Evolutionary conservation across 2,888 invertebrate species (phyloP), one percentile per base, ranked within the genome.

Genomic region (Dinocampus coccinellae): DNA sequence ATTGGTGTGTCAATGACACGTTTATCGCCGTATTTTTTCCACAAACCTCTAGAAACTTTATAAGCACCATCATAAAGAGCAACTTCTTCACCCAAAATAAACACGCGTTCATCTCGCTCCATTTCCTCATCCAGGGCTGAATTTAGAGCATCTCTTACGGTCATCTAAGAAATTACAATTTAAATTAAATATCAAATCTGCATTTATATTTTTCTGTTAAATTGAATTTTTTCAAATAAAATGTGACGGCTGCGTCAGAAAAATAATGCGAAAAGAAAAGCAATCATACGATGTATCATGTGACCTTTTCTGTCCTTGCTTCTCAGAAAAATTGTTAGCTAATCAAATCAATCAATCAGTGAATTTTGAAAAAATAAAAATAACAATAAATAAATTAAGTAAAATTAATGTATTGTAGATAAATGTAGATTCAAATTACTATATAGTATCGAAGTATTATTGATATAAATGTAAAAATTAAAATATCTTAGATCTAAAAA

Each of bases 31-130:
- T 97, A 98, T 85, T 99, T 99, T 88, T 98, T 98, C 97, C 97
- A 98, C 13, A 99, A 89, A 3, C 99, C 99, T 88, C 91, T 90
- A 73, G 93, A 94, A 33, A 99, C 95, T 93, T 98, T 95, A 86
- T 99, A 99, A 62, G 98, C 98, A 75, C 99, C 99, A 86, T 99
- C 98, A 84, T 98, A 99, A 88, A 95, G 93, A n/a, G 98, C 99
- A 0, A 99, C 99, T 89, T 99, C 99, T 88, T 99, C 99, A 52
- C 99, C 99, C 75, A 98, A 82, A 53, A 98, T 85, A 86, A 97
- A 97, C 0, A 97, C 97, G 73, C 91, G 91, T 36, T 98, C 97
- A 87, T 99, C 99, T 73, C 94, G 91, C 81, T 94, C 93, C 92
- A 99, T 94, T 89, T 99, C 99, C 86, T 99, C 99, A 87, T 99